Conservation (phyloP, 1,140 invertebrate species). For the Drosophila virilis region DNA sequence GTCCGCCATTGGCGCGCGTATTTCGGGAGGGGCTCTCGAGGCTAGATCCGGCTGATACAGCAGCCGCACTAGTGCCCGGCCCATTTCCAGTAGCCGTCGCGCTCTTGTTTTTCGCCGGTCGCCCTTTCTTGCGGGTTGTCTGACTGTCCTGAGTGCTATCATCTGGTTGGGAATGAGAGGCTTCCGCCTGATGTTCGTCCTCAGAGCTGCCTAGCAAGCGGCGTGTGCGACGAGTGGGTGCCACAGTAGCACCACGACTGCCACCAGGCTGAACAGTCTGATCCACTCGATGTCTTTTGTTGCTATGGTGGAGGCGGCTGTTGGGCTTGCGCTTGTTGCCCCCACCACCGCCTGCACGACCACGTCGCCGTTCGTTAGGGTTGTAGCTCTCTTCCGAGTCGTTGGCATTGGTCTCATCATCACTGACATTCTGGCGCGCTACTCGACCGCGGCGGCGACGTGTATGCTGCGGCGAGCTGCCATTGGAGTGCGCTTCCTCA, state of each 20-base stretch:
- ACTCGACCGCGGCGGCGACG: constrained; percentile 45
- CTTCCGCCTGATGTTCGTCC: constrained; percentile 46
- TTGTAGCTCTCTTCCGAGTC: constrained; percentile 85
- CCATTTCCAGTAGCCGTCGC: constrained; percentile 47
- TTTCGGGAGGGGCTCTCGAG: constrained; percentile 69
- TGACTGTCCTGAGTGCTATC: constrained; percentile 79
- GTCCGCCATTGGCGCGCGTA: constrained; percentile 65
- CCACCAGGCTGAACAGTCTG: constrained; percentile 7
- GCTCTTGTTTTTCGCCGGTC: constrained; percentile 36
- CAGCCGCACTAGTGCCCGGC: constrained; percentile 63
- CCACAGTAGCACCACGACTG: constrained; percentile 18
- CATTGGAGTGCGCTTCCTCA: constrained; percentile 58
- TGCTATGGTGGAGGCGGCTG: constrained; percentile 23
- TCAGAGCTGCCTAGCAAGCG: constrained; percentile 65
- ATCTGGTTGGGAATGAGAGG: constrained; percentile 64
- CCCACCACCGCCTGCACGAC: constrained; percentile 14
- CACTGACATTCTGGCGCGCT: constrained; percentile 42
- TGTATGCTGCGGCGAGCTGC: constrained; percentile 51
- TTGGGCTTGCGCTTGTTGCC: constrained; percentile 32
- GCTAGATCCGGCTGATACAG: constrained; percentile 34
- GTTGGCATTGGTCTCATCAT: constrained; percentile 57
- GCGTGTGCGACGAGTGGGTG: constrained; percentile 46
- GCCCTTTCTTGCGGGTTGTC: constrained; percentile 63
- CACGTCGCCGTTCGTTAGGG: constrained; percentile 68
- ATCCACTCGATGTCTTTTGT: constrained; percentile 41